phyloP scores from a whole-genome alignment of 2,113 vertebrate species.

The Blennius ocellaris region DNA sequence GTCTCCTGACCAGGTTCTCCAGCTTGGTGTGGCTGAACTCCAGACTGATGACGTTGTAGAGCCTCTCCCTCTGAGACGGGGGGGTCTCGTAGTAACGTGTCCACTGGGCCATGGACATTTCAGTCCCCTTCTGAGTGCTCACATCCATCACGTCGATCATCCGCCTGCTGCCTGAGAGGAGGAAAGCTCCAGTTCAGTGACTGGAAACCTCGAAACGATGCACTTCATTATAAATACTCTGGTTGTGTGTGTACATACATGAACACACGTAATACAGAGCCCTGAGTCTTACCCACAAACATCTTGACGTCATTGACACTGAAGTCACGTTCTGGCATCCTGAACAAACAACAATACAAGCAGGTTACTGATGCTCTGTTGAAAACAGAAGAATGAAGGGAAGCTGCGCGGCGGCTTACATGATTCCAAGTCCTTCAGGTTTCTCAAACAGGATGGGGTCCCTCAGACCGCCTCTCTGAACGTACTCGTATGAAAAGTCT shows the following conservation, averaged over 20 bases:
- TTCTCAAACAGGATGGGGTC: slow-evolving; percentile 94
- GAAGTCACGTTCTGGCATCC: slow-evolving; percentile 96
- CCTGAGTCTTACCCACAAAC: slow-evolving; percentile 90
- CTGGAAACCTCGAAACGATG: too few relatives aligned
- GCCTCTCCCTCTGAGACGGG: slow-evolving; percentile 91
- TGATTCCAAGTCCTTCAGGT: slow-evolving; percentile 92
- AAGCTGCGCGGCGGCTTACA: slow-evolving; percentile 80
- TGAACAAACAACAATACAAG: slow-evolving; percentile 62
- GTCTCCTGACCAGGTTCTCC: slow-evolving; percentile 93
- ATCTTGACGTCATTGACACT: slow-evolving; percentile 95
- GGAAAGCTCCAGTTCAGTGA: too few relatives aligned
- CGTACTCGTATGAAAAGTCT: slow-evolving; percentile 94
- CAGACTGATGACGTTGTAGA: slow-evolving; percentile 98
- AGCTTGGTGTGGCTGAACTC: slow-evolving; percentile 98
- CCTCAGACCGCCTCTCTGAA: slow-evolving; percentile 92
- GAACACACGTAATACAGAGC: slow-evolving; percentile 8
- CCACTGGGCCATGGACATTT: slow-evolving; percentile 99
- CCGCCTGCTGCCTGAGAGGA: slow-evolving; percentile 89
- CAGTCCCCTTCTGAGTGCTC: slow-evolving; percentile 95
- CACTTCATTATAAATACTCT: background rate
- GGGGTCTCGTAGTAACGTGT: slow-evolving; percentile 95
- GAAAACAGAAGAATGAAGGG: background rate
- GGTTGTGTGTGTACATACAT: too few relatives aligned
- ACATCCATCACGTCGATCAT: slow-evolving; percentile 99
- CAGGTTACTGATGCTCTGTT: background rate